Percentiles rank a stretch among this genome's conserved stretches.
Evolutionary conservation across 2,888 invertebrate species (phyloP).

Genomic region (Drosophila prostipennis): DNA sequence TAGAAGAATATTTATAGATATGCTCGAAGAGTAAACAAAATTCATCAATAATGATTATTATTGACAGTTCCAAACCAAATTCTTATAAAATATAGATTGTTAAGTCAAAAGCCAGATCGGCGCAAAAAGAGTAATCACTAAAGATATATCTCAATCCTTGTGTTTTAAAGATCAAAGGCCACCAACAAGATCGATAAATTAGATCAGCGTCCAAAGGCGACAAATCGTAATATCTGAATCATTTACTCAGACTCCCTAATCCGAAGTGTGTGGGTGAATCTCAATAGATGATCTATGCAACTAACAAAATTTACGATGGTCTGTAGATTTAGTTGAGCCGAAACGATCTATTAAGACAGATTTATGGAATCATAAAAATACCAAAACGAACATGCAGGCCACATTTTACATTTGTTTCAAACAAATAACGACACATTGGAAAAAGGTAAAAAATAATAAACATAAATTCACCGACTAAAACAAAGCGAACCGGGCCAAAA

Average conservation of each 20-base stretch:
- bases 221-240: not conserved
- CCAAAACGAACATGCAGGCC: slow-evolving; percentile 48
- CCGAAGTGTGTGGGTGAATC: slow-evolving; percentile 18
- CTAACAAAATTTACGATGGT: slow-evolving; percentile 51
- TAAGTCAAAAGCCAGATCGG: not conserved
- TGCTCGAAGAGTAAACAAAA: not conserved
- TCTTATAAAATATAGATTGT: not conserved
- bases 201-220: not conserved
- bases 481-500: slow-evolving; percentile 27
- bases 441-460: slow-evolving; percentile 76
- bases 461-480: slow-evolving; percentile 59
- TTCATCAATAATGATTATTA: not conserved
- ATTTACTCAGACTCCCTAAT: slow-evolving; percentile 12
- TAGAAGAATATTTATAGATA: not conserved
- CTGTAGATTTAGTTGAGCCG: slow-evolving; percentile 51
- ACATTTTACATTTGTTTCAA: slow-evolving; percentile 61
- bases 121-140: not conserved
- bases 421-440: slow-evolving; percentile 69
- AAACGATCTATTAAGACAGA: slow-evolving; percentile 54
- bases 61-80: not conserved
- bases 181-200: slow-evolving; percentile 22
- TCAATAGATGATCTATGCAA: slow-evolving; percentile 53
- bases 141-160: slow-evolving; percentile 1
- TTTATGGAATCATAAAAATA: slow-evolving; percentile 66
- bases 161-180: slow-evolving; percentile 27